Evolutionary conservation across 2,888 invertebrate species (phyloP), one percentile per base, ranked within the genome.

Genomic region (Liopterus haemorrhoidalis): DNA sequence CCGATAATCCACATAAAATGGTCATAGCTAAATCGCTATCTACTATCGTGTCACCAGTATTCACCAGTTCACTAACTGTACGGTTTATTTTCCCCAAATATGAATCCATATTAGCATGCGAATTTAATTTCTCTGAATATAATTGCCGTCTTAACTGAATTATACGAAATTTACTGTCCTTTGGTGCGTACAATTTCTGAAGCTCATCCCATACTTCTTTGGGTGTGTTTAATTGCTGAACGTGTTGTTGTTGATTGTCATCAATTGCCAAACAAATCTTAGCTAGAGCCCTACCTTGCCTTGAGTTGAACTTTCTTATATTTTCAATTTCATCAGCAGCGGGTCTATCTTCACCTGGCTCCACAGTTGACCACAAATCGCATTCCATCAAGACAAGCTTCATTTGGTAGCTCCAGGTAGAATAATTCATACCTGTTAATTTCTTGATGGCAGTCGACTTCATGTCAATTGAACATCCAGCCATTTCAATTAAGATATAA

Each of bases 121-220:
- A 12, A 9, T 12, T 15, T 19, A 37, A 28, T 43, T 37, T 43
- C 25, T 14, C 36, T 24, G 28, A 38, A 6, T 43, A 28, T n/a
- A n/a, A n/a, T 19, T 41, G 41, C 35, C 41, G 25, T 12, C 20
- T 15, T 12, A 41, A 28, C 41, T 41, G 41, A 25, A 41, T 36
- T 24, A 20, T 41, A 25, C 46, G 41, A 19, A 41, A 41, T 30
- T 41, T 46, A 19, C 46, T 46, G 30, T 46, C 46, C 27, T 18
- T 40, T 20, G 27, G 18, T 18, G 35, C 41, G 41, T 41, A 46
- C 19, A 46, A 30, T 19, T 32, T 20, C 15, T 33, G 20, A 16
- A 46, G 19, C 41, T 46, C 46, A 9, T 46, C 40, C 46, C 40
- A 46, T 16, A 41, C 40, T 9, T 22, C 3, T 11, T 46, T 46